Conservation (phyloP, 2,888 invertebrate species). For the Amphipoea oculea region DNA sequence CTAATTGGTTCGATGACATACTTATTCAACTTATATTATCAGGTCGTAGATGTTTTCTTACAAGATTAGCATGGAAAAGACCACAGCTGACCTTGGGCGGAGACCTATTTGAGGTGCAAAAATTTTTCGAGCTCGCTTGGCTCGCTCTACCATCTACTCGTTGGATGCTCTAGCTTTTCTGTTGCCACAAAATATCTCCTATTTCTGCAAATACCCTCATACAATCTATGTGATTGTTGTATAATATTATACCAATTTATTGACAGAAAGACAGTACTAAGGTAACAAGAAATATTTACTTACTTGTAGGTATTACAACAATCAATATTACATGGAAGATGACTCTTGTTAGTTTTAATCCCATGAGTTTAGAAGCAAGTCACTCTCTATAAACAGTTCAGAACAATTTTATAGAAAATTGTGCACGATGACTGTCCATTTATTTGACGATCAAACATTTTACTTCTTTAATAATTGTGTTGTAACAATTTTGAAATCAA, state of each 20-base stretch:
- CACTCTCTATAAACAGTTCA: slow-evolving; percentile 51
- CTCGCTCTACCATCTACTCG: too few species aligned
- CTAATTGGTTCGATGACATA: neutral
- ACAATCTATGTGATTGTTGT: too few species aligned
- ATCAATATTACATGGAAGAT: slow-evolving; percentile 22
- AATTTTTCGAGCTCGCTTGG: too few species aligned
- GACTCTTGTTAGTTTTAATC: slow-evolving; percentile 28
- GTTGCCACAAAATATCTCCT: too few species aligned
- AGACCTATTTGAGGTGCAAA: too few species aligned
- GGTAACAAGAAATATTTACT: neutral
- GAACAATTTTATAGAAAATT: slow-evolving; percentile 49
- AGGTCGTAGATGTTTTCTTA: too few species aligned
- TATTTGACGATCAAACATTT: slow-evolving; percentile 36
- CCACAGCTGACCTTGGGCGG: too few species aligned
- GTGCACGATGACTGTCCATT: slow-evolving; percentile 52
- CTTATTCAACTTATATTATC: neutral
- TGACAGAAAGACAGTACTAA: neutral
- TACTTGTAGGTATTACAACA: neutral
- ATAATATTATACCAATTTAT: neutral
- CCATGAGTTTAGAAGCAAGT: slow-evolving; percentile 47
- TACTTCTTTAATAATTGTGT: slow-evolving; percentile 25
- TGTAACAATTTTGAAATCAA: slow-evolving; percentile 33
- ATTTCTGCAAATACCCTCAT: too few species aligned
- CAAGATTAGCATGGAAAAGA: neutral
- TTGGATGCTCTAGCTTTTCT: too few species aligned